Conservation (phyloP, 1,140 invertebrate species). For the Coelopa frigida region DNA sequence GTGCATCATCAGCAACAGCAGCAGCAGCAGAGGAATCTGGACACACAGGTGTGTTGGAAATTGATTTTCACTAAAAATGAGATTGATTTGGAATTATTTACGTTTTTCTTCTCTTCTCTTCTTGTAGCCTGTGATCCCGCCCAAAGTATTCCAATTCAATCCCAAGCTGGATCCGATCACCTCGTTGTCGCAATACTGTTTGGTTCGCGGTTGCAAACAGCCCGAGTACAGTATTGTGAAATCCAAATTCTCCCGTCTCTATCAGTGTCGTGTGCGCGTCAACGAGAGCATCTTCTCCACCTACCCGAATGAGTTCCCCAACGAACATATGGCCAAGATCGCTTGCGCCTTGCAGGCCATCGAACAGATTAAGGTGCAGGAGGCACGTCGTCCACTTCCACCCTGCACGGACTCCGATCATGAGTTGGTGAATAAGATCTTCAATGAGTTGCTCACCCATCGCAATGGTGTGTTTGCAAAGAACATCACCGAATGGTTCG, state of each 20-base stretch:
- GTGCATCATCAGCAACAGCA: constrained; percentile 2
- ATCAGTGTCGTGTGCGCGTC: constrained; percentile 28
- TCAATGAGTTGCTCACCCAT: constrained; percentile 24
- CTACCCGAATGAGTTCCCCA: constrained; percentile 29
- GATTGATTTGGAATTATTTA: too few species aligned
- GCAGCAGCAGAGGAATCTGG: not conserved
- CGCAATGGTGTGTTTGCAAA: constrained; percentile 36
- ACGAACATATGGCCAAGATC: constrained; percentile 18
- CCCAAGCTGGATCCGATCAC: constrained; percentile 19
- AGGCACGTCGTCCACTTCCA: constrained; percentile 19
- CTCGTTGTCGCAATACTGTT: constrained; percentile 25
- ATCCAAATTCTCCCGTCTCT: constrained; percentile 12
- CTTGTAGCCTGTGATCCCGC: constrained; percentile 6
- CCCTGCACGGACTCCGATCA: constrained; percentile 19
- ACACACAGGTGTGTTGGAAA: not conserved
- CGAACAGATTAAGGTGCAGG: constrained; percentile 23
- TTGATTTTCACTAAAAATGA: too few species aligned
- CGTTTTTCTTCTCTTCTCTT: not conserved
- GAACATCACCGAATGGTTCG: constrained; percentile 33
- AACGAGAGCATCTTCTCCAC: constrained; percentile 25
- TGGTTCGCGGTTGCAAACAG: constrained; percentile 12
- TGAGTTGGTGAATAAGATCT: constrained; percentile 30
- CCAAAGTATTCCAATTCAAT: constrained; percentile 14
- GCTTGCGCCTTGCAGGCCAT: constrained; percentile 27
- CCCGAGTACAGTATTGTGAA: constrained; percentile 22